Percentiles rank a stretch among this genome's conserved stretches.
phyloP scores from a whole-genome alignment of 2,888 invertebrate genomes.

The Pyrocoelia pectoralis region DNA sequence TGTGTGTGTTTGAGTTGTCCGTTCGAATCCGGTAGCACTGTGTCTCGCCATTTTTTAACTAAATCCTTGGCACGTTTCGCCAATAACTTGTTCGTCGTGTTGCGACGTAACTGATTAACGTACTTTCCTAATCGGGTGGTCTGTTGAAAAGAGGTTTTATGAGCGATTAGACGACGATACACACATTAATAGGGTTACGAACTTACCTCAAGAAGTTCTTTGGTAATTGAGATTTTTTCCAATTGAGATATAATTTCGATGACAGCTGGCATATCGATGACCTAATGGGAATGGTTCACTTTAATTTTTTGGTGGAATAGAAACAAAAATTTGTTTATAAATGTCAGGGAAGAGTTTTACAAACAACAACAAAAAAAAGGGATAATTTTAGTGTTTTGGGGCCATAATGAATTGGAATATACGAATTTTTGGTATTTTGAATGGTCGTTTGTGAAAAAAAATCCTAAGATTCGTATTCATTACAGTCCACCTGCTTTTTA shows the following conservation, averaged over 20 bases:
- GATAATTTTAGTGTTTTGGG: neutral
- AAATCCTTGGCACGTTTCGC: constrained; percentile 91
- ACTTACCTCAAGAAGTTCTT: constrained; percentile 87
- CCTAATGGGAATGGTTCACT: constrained; percentile 65
- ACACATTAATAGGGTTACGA: neutral
- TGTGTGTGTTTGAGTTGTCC: constrained; percentile 51
- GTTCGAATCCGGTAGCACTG: constrained; percentile 71
- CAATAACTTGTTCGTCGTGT: constrained; percentile 83
- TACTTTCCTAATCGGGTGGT: constrained; percentile 94
- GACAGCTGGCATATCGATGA: constrained; percentile 93
- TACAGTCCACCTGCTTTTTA: constrained; percentile 54
- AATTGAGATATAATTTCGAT: constrained; percentile 91
- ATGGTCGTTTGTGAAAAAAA: constrained; percentile 24
- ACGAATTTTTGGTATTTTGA: constrained; percentile 12
- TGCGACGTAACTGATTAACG: constrained; percentile 90
- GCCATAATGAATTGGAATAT: neutral
- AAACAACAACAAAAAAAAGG: neutral
- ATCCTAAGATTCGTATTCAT: constrained; percentile 38
- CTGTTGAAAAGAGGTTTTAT: constrained; percentile 59
- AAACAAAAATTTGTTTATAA: neutral
- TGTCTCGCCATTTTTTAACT: constrained; percentile 91
- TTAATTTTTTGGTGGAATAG: neutral
- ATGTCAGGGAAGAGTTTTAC: neutral
- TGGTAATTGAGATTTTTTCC: constrained; percentile 91
- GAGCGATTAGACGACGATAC: neutral